Evolutionary conservation across 1,140 invertebrate genomes (phyloP).

Genomic region (Myzus persicae): DNA sequence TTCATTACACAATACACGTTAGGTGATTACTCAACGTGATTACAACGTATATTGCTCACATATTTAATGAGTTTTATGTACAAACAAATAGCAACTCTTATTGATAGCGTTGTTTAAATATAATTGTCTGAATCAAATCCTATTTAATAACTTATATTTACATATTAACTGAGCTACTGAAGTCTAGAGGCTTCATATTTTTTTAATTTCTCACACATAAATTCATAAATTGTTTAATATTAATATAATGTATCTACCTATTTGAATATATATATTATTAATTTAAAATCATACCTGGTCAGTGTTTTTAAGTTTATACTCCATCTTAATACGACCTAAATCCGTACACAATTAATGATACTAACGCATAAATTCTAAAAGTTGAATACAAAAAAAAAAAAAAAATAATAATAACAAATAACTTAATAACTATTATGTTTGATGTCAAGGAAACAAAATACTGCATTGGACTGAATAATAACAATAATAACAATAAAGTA

Average conservation of each 20-base stretch:
- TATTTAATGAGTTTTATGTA: neutral
- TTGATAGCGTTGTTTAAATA: neutral
- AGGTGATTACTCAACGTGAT: neutral
- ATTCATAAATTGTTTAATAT: neutral
- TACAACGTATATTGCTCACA: neutral
- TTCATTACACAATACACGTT: neutral
- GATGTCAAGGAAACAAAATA: constrained; percentile 18
- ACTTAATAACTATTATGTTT: neutral
- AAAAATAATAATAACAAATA: neutral
- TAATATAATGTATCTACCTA: neutral
- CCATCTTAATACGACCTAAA: neutral
- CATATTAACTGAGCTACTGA: neutral
- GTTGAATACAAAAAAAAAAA: neutral
- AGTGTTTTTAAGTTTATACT: neutral
- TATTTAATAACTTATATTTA: neutral
- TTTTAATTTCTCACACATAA: neutral
- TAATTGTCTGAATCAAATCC: neutral
- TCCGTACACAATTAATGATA: no score
- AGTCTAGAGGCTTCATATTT: neutral
- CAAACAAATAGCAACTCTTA: neutral
- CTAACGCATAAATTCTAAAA: neutral
- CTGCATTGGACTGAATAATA: neutral
- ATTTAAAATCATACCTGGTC: constrained; percentile 22
- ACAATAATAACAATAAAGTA: neutral
- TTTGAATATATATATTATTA: neutral